These are phyloP conservation scores for Mystacides longicornis DNA, from an alignment of 2,888 invertebrate genomes.

Conservation along the genomic window DNA sequence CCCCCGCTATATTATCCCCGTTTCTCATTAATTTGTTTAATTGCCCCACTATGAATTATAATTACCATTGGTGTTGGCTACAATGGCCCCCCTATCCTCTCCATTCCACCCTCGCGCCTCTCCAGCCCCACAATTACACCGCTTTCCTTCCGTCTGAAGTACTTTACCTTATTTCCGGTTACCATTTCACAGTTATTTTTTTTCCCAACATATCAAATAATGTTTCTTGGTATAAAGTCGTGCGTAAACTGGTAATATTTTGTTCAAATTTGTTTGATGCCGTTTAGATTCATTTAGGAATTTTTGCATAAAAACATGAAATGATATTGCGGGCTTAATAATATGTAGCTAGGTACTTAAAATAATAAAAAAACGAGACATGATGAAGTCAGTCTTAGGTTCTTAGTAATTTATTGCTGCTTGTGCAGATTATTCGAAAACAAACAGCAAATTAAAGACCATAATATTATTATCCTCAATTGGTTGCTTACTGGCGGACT, in stretches of 20 bases:
- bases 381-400: too few species aligned
- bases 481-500: too few species aligned
- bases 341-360: too few species aligned
- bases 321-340: too few species aligned
- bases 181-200: constrained; percentile 2
- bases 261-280: not conserved
- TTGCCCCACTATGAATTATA: constrained; percentile 23
- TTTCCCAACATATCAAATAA: not conserved
- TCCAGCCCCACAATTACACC: not conserved
- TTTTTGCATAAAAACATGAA: too few species aligned
- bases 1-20: too few species aligned
- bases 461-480: too few species aligned
- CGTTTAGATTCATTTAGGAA: too few species aligned
- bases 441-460: too few species aligned
- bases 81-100: constrained; percentile 6
- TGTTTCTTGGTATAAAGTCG: not conserved
- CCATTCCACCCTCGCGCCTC: not conserved
- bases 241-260: not conserved
- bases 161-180: not conserved
- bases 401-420: too few species aligned
- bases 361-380: too few species aligned
- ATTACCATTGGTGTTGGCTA: constrained; percentile 17
- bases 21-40: constrained; percentile 4
- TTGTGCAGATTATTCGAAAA: too few species aligned
- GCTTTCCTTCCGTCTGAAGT: not conserved